These are phyloP conservation scores for Lycophotia porphyrea DNA, from an alignment of 2,888 invertebrate genomes.

Conservation along the genomic window DNA sequence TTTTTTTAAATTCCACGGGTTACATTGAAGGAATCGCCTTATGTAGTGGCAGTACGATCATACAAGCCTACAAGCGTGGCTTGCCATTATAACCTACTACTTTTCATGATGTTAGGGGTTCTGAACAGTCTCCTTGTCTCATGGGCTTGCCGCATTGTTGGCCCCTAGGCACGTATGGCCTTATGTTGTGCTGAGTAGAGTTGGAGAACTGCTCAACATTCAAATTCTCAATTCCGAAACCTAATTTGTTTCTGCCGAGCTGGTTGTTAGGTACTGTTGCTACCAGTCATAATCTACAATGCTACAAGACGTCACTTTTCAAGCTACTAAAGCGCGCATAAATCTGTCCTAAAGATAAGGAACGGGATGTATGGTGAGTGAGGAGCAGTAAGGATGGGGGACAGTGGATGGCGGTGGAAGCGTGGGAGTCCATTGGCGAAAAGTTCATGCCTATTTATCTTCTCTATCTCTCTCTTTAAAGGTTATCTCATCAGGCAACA, in stretches of 20 bases:
- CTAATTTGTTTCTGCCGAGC: neutral
- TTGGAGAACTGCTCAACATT: neutral
- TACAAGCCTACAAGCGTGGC: too few relatives aligned
- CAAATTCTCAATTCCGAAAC: neutral
- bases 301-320: neutral
- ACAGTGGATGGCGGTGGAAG: neutral
- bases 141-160: too few relatives aligned
- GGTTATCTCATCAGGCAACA: neutral
- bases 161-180: too few relatives aligned
- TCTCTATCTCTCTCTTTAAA: neutral
- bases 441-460: neutral
- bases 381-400: too few relatives aligned
- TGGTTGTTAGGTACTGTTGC: neutral
- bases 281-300: neutral
- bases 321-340: conserved; percentile 27
- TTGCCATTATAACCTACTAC: too few relatives aligned
- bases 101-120: too few relatives aligned
- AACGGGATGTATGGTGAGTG: neutral
- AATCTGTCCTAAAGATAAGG: neutral
- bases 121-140: too few relatives aligned
- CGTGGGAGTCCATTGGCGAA: neutral
- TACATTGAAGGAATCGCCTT: neutral
- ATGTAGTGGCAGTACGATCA: neutral
- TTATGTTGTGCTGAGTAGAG: neutral
- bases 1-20: neutral